Evolutionary conservation across 2,113 vertebrate species (phyloP).

Genomic region (Amia ocellicauda): DNA sequence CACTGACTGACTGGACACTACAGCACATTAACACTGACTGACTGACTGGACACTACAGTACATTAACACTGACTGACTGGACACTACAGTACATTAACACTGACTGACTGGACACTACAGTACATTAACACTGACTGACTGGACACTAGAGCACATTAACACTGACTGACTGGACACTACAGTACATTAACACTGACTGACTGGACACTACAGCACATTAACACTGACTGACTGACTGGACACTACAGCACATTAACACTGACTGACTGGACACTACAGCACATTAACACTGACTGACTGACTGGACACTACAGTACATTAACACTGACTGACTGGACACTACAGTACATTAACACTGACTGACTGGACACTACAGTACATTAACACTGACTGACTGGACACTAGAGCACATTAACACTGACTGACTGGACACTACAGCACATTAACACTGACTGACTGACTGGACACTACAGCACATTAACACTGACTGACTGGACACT

Average conservation of each 20-base stretch:
- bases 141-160: conserved; percentile 40
- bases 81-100: no score
- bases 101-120: no score
- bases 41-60: not conserved
- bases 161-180: not conserved
- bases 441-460: no score
- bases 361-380: conserved; percentile 46
- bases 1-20: not conserved
- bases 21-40: not conserved
- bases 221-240: not conserved
- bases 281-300: conserved; percentile 27
- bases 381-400: not conserved
- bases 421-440: no score
- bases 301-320: no score
- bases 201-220: no score
- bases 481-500: not conserved
- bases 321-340: no score
- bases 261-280: not conserved
- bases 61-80: conserved; percentile 28
- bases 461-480: no score
- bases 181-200: not conserved
- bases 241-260: not conserved
- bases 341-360: not conserved
- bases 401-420: not conserved
- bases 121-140: conserved; percentile 23